phyloP scores from a whole-genome alignment of 2,888 invertebrate species.

The Amphipoea oculea region DNA sequence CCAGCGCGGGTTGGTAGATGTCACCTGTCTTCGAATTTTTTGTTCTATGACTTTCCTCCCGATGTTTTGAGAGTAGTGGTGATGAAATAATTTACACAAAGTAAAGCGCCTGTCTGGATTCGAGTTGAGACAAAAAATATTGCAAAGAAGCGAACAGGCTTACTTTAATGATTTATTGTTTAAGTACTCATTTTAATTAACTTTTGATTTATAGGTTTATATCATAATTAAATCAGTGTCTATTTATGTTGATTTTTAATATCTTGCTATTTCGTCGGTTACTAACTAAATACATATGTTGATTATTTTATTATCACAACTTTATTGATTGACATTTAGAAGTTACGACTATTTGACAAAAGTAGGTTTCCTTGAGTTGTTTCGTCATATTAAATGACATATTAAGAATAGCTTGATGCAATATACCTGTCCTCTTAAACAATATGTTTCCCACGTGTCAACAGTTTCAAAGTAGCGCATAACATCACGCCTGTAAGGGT shows the following conservation, averaged over 20 bases:
- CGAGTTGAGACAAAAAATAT: not conserved
- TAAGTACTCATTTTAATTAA: not conserved
- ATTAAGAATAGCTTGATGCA: not conserved
- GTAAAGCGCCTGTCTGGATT: too few relatives aligned
- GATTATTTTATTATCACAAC: not conserved
- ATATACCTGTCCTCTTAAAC: not conserved
- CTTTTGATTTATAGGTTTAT: not conserved
- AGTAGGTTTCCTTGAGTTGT: constrained; percentile 31
- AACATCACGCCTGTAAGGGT: not conserved
- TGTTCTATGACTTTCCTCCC: not conserved
- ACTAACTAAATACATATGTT: not conserved
- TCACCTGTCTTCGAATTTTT: not conserved
- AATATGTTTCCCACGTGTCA: not conserved
- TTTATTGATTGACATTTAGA: constrained; percentile 40
- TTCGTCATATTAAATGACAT: constrained; percentile 4
- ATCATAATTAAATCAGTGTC: not conserved
- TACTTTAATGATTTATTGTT: not conserved
- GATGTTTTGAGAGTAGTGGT: too few relatives aligned
- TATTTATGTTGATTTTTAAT: not conserved
- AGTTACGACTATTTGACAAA: constrained; percentile 5
- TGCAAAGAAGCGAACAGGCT: too few relatives aligned
- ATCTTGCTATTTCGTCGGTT: not conserved
- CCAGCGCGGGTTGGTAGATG: not conserved
- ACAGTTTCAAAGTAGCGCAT: not conserved
- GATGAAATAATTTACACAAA: too few relatives aligned